Base-by-base conservation (phyloP, 2,797 vertebrate genomes). In the Chaunax sp. region DNA sequence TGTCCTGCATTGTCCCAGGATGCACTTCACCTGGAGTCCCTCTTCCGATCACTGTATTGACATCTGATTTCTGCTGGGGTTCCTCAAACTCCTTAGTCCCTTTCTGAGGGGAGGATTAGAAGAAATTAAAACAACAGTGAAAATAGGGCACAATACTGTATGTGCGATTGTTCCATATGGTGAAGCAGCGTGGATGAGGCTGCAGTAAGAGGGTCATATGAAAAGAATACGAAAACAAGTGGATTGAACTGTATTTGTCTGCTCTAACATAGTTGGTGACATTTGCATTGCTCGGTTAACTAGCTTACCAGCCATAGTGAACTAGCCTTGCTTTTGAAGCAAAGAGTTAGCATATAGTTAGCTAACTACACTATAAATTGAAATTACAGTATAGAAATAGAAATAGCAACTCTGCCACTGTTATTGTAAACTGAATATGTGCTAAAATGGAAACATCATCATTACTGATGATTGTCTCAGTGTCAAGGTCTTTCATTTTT, bases 21-120 rank as follows among this genome's bases (percentile, higher is more conserved):
- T 60, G 50, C 45, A 26, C 41, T 38, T 63, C 75, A 47, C 18
- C 10, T 43, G 52, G 12, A 68, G 30, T 43, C 15, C n/a, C 40
- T 28, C 38, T 49, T 55, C 9, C 43, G 26, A 7, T 41, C 3
- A 25, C n/a, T 0, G 5, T 12, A 20, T 16, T 43, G 23, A 43
- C 40, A 20, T 7, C 45, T 15, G n/a, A 13, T 40, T 25, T 52
- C 52, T 45, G 37, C 20, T 44, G 22, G 1, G 18, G 16, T 35
- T 46, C 5, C 11, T 50, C 37, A 41, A 6, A 43, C 14, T 1
- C 3, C 1, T 12, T 12, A 0, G 2, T 35, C 3, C 3, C 12
- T 19, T 40, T 60, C 62, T 84, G 55, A 15, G 15, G 19, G 15
- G 14, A 57, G 2, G n/a, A 23, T 43, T 3, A 45, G 3, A 30